A percentile compares a stretch with the other conserved stretches of the same genome.
Conservation (phyloP, 2,888 invertebrate genomes). For the Drosophila infuscata region DNA sequence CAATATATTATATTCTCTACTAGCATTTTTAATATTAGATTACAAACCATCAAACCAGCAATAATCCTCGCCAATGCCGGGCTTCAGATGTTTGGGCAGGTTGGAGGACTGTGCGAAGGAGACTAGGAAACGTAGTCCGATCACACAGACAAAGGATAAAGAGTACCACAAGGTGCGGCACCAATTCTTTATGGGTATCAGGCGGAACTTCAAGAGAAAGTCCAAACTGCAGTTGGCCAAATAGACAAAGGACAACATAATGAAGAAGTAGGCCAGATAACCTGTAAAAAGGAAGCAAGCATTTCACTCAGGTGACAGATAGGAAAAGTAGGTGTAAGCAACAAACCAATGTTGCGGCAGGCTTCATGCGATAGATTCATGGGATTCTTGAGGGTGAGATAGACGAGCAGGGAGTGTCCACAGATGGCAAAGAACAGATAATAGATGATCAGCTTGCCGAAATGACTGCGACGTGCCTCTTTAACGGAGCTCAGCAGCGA, state of each 20-base stretch:
- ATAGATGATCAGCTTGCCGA: slow-evolving; percentile 76
- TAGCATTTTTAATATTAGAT: background rate
- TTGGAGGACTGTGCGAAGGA: slow-evolving; percentile 76
- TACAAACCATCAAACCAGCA: slow-evolving; percentile 78
- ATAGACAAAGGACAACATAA: slow-evolving; percentile 75
- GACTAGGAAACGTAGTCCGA: slow-evolving; percentile 65
- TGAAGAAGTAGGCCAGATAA: slow-evolving; percentile 76
- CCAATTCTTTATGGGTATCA: slow-evolving; percentile 65
- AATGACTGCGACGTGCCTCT: slow-evolving; percentile 75
- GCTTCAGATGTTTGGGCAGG: slow-evolving; percentile 69
- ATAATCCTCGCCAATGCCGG: slow-evolving; percentile 79
- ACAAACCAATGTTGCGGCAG: slow-evolving; percentile 73
- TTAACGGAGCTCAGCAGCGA: slow-evolving; percentile 69
- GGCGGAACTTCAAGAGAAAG: slow-evolving; percentile 71
- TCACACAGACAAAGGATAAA: slow-evolving; percentile 50
- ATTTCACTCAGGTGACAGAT: no score
- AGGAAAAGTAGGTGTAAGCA: fast-evolving
- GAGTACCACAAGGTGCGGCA: slow-evolving; percentile 63
- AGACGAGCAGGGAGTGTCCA: slow-evolving; percentile 70
- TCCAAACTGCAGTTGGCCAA: slow-evolving; percentile 75
- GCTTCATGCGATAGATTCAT: slow-evolving; percentile 72
- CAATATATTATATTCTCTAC: background rate
- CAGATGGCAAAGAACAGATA: slow-evolving; percentile 69
- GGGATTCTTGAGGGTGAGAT: slow-evolving; percentile 77
- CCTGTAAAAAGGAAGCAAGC: slow-evolving; percentile 39